Evolutionary conservation across 2,888 invertebrate genomes (phyloP), one percentile per base, ranked within the genome.

Genomic region (Leucoma salicis): DNA sequence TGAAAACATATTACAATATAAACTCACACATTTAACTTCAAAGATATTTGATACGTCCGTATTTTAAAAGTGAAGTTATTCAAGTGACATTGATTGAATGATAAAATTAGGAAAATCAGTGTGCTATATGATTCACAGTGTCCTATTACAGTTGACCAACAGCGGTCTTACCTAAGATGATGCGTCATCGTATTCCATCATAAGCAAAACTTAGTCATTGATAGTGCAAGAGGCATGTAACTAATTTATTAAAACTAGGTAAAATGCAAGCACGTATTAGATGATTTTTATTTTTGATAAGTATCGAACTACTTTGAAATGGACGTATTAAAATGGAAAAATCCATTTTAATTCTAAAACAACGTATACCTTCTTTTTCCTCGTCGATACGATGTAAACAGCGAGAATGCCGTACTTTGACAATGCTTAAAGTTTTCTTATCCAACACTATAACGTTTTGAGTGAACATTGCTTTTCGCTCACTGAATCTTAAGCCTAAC

Each of bases 131-230:
- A 83, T 71, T 83, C 83, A 83, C 57, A 54, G 40, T 54, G 69
- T 81, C 75, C 67, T 76, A 74, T 77, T 81, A 74, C 76, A 65
- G 59, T 74, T 81, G 78, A 78, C 78, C 82, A 78, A 77, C 66
- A 63, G 66, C 70, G n/a, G n/a, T n/a, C 66, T 78, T 74, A 66
- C 67, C 71, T 61, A 74, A 74, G 63, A 61, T 57, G 66, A 72
- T 82, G 82, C 71, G 80, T 81, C 82, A 82, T 58, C 46, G 54
- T 63, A 62, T 71, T 72, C 59, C 64, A 69, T 70, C 71, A 66
- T 54, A 56, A 53, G 46, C 47, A 49, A 47, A 53, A 57, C 62
- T 66, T 68, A 64, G 67, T 66, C 67, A 73, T 13, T 29, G 13
- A 1, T 29, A 21, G 13, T 13, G 29, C 14, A 29, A 29, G 21